These are phyloP conservation scores for Parnassius smintheus DNA, from an alignment of 2,888 invertebrate species.

Conservation along the genomic window DNA sequence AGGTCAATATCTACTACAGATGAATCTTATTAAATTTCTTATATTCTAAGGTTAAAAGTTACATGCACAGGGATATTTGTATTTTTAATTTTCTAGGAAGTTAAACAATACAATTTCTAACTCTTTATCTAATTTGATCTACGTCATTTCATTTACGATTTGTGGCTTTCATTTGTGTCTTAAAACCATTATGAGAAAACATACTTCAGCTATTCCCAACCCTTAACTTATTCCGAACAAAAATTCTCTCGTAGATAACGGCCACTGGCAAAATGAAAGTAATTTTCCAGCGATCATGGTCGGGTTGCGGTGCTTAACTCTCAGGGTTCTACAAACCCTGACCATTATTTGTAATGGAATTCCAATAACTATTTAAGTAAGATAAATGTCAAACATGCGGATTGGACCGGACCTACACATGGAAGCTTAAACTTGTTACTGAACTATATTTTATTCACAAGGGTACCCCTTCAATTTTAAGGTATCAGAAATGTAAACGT, in stretches of 20 bases:
- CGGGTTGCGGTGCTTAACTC: slow-evolving; percentile 12
- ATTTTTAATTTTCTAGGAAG: no score
- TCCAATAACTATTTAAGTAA: slow-evolving; percentile 68
- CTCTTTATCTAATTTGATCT: slow-evolving; percentile 9
- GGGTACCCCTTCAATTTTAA: slow-evolving; percentile 3
- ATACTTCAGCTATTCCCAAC: slow-evolving; percentile 38
- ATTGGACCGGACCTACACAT: slow-evolving; percentile 8
- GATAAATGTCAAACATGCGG: slow-evolving; percentile 61
- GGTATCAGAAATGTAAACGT: slow-evolving; percentile 7
- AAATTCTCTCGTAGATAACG: slow-evolving; percentile 33
- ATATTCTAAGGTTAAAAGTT: no score
- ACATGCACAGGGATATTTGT: no score
- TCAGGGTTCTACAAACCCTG: slow-evolving; percentile 53
- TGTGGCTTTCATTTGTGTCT: slow-evolving; percentile 33
- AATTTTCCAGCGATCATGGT: slow-evolving; percentile 26
- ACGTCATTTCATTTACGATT: background rate
- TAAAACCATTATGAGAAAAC: slow-evolving; percentile 55
- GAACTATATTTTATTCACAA: slow-evolving; percentile 5
- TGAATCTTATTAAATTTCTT: no score
- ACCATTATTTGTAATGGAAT: slow-evolving; percentile 67
- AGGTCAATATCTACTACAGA: no score
- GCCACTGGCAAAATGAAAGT: slow-evolving; percentile 26
- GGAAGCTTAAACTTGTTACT: slow-evolving; percentile 9
- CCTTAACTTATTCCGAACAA: slow-evolving; percentile 26
- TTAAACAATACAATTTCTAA: slow-evolving; percentile 24